Percentiles rank a stretch among this genome's conserved stretches.
Conservation (phyloP, 2,888 invertebrate genomes). For the Rutpela maculata region DNA sequence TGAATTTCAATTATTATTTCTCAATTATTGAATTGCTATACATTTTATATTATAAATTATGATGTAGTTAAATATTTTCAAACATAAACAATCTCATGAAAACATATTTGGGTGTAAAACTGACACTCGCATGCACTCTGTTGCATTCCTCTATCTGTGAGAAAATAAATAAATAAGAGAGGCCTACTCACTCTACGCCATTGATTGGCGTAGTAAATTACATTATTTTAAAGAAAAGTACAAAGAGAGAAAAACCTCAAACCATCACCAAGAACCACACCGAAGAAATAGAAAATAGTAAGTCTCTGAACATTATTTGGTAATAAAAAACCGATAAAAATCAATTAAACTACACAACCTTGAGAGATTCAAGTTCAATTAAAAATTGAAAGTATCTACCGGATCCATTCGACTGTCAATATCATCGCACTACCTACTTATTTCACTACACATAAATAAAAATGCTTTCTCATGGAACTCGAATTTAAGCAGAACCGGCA, state of each 20-base stretch:
- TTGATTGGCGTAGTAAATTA: too few relatives aligned
- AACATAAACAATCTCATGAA: too few relatives aligned
- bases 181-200: too few relatives aligned
- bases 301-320: not conserved
- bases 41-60: too few relatives aligned
- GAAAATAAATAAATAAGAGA: too few relatives aligned
- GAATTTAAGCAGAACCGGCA: constrained; percentile 28
- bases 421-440: constrained; percentile 34
- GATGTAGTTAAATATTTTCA: too few relatives aligned
- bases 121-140: too few relatives aligned
- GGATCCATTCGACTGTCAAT: constrained; percentile 32
- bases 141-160: too few relatives aligned
- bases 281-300: constrained; percentile 14
- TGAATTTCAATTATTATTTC: too few relatives aligned
- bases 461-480: constrained; percentile 33
- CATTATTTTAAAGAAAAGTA: not conserved
- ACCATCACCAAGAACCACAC: not conserved
- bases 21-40: too few relatives aligned
- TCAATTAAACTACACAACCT: constrained; percentile 48
- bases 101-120: too few relatives aligned
- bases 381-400: constrained; percentile 55
- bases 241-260: not conserved
- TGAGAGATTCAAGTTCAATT: constrained; percentile 54
- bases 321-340: constrained; percentile 30
- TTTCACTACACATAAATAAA: constrained; percentile 29